Evolutionary conservation across 2,113 vertebrate species (phyloP), one percentile per base, ranked within the genome.

Genomic region (Ahaetulla prasina): DNA sequence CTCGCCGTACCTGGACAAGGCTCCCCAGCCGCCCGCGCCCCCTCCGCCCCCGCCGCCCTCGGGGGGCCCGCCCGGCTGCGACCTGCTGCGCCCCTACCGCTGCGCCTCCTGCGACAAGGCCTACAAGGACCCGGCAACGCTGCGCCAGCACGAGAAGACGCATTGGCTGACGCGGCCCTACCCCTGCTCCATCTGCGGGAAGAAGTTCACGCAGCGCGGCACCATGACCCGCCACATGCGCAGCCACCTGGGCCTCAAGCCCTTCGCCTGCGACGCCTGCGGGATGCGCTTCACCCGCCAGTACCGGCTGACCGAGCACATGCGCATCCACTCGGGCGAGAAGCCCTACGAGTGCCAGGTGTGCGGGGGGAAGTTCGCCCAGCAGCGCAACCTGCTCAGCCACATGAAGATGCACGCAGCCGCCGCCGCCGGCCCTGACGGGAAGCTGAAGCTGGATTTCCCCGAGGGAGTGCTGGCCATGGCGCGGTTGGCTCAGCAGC

Each of bases 201-300:
- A 99, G 97, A 99, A 99, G 97, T 99, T 99, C 98, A 99, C 99
- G n/a, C 99, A 99, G 88, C 99, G 99, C 0, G 99, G 99, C 94
- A 99, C 99, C 96, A 99, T 99, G 99, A 99, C 99, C 1, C 98
- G 99, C 93, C 99, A 99, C 97, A 99, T 99, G 99, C 99, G 99
- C 92, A 99, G 99, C 97, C 99, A 99, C 96, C 97, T 99, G 93
- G 99, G 99, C 95, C 98, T 99, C 35, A 99, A 99, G 97, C 99
- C 99, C 54, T 99, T 99, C 0, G 99, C 99, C 87, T 99, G 99
- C 60, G 99, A 99, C 84, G 98, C 98, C 86, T 99, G 99, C 27
- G 99, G 99, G 94, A 99, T 99, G 99, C 99, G 99, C 95, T 99
- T 99, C 97, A 99, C 99, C 11, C 98, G 99, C 49, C 99, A 99